Percentiles rank a stretch among this genome's conserved stretches.
Evolutionary conservation across 2,113 vertebrate species (phyloP).

Genomic region (Passer domesticus): DNA sequence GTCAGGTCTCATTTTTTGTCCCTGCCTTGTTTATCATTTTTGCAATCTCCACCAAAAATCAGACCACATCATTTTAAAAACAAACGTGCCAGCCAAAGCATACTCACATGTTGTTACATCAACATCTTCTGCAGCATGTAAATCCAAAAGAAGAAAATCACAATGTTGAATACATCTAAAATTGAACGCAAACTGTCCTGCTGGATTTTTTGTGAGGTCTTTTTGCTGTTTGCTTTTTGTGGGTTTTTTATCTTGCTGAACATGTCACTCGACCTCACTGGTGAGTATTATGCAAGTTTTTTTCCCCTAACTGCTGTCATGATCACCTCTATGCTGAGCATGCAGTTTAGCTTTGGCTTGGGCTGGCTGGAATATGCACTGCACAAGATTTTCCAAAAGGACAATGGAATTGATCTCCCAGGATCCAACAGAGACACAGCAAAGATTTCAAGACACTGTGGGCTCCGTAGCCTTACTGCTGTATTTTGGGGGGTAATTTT

Average conservation of each 20-base stretch:
- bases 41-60: neutral
- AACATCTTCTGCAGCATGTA: neutral
- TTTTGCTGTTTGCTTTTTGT: neutral
- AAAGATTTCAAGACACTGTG: neutral
- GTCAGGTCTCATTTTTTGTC: neutral
- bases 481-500: neutral
- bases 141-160: slow-evolving; percentile 16
- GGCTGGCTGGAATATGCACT: neutral
- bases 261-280: neutral
- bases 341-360: neutral
- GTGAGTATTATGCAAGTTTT: neutral
- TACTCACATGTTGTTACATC: neutral
- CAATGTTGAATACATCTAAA: slow-evolving; percentile 1
- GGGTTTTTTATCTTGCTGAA: neutral
- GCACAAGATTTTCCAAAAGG: neutral
- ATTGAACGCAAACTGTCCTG: neutral
- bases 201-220: neutral
- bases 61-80: neutral
- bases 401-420: accelerated
- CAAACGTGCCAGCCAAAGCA: neutral
- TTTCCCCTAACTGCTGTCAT: neutral
- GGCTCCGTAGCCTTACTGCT: neutral
- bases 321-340: neutral
- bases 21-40: neutral
- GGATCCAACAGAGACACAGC: neutral